Conservation (phyloP, 2,888 invertebrate genomes). For the Drosophila tripunctata region DNA sequence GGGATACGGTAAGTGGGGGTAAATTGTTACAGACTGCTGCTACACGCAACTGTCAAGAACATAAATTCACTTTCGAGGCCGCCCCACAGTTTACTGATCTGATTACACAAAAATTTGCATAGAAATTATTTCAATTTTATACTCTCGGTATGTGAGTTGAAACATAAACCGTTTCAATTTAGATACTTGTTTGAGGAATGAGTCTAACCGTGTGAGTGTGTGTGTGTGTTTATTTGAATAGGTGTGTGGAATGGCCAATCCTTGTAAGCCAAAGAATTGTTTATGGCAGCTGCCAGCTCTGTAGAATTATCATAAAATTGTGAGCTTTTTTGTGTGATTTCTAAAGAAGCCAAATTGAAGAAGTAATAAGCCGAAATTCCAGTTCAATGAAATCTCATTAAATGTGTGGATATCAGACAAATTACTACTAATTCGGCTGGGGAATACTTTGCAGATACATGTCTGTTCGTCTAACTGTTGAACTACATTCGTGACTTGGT, state of each 20-base stretch:
- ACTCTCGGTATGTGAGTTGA: slow-evolving; percentile 24
- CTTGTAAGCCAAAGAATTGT: slow-evolving; percentile 39
- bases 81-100: slow-evolving; percentile 46
- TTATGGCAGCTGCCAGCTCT: slow-evolving; percentile 68
- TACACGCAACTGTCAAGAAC: slow-evolving; percentile 63
- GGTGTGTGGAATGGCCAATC: slow-evolving; percentile 11
- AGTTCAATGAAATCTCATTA: slow-evolving; percentile 34
- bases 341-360: not conserved
- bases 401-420: slow-evolving; percentile 22
- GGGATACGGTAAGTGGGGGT: not conserved
- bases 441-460: not conserved
- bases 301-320: slow-evolving; percentile 28
- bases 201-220: not conserved
- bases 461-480: slow-evolving; percentile 6
- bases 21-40: slow-evolving; percentile 16
- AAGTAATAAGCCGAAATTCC: not conserved
- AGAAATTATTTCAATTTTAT: slow-evolving; percentile 68
- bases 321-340: slow-evolving; percentile 21
- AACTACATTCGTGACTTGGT: slow-evolving; percentile 40
- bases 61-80: slow-evolving; percentile 44
- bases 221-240: slow-evolving; percentile 7
- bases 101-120: slow-evolving; percentile 73
- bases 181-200: slow-evolving; percentile 43
- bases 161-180: slow-evolving; percentile 66
- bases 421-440: slow-evolving; percentile 18